phyloP scores from a whole-genome alignment of 1,140 invertebrate genomes.

The Drosophila subpulchrella region DNA sequence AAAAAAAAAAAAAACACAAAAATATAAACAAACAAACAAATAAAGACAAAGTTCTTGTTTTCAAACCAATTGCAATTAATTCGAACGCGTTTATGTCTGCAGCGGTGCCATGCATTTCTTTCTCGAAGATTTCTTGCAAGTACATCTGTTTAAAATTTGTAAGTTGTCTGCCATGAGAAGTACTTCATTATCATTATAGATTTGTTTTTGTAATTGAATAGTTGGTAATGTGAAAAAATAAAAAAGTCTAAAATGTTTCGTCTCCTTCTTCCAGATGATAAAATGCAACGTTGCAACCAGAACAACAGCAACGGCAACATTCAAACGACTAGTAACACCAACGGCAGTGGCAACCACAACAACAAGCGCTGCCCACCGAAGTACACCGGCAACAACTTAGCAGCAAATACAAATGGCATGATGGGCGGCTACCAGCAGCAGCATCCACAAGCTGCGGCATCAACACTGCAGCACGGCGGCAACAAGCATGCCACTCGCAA shows the following conservation, averaged over 20 bases:
- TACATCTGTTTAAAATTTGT: slow-evolving; percentile 50
- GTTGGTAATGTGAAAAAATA: too few relatives aligned
- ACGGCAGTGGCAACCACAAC: slow-evolving; percentile 9
- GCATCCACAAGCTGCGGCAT: slow-evolving; percentile 15
- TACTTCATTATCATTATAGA: too few relatives aligned
- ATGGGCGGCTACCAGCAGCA: slow-evolving; percentile 31
- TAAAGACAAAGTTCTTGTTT: not conserved
- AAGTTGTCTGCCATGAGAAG: slow-evolving; percentile 1
- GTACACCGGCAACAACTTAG: slow-evolving; percentile 43
- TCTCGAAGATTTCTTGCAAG: slow-evolving; percentile 56
- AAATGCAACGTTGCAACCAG: slow-evolving; percentile 60
- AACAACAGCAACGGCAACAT: slow-evolving; percentile 16
- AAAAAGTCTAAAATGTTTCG: too few relatives aligned
- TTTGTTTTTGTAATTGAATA: too few relatives aligned
- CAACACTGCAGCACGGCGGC: slow-evolving; percentile 16
- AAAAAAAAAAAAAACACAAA: not conserved
- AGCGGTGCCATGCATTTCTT: slow-evolving; percentile 44
- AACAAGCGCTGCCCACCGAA: slow-evolving; percentile 63
- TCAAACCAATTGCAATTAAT: slow-evolving; percentile 2
- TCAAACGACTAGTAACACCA: slow-evolving; percentile 8
- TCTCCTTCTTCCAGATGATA: slow-evolving; percentile 52
- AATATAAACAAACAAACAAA: not conserved
- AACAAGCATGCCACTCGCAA: slow-evolving; percentile 45
- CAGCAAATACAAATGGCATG: slow-evolving; percentile 10
- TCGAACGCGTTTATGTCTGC: slow-evolving; percentile 27